Evolutionary conservation across 2,888 invertebrate genomes (phyloP).

Genomic region (Pristionchus maxplancki): DNA sequence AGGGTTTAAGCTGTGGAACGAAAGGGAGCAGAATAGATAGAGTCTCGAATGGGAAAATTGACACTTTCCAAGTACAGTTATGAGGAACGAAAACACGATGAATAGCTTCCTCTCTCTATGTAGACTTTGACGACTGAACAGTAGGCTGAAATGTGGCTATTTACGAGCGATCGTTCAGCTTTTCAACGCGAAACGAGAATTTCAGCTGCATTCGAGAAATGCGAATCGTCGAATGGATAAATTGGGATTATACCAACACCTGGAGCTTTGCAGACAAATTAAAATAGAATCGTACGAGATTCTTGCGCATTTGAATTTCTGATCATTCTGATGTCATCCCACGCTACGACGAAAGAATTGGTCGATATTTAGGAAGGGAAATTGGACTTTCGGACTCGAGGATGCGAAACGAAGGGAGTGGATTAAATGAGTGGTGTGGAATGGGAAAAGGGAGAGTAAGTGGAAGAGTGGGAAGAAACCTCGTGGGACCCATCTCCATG

Average conservation of each 20-base stretch:
- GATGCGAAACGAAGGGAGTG: background rate
- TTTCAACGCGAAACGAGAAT: background rate
- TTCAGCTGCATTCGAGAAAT: constrained; percentile 26
- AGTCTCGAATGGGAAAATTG: background rate
- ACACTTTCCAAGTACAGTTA: constrained; percentile 4
- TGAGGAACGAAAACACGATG: background rate
- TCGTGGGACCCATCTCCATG: constrained; percentile 24
- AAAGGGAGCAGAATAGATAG: background rate
- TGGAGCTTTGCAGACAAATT: background rate
- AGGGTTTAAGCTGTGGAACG: background rate
- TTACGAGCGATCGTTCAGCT: background rate
- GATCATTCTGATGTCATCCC: background rate
- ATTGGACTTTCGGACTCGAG: constrained; percentile 23
- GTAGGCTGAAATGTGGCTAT: background rate
- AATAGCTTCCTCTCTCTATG: background rate
- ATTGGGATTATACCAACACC: background rate
- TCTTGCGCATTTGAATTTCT: background rate
- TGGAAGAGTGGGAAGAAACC: background rate
- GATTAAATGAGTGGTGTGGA: constrained; percentile 20
- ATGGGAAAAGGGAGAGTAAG: constrained; percentile 6
- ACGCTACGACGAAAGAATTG: background rate
- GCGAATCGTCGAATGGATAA: background rate
- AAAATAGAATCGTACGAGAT: background rate
- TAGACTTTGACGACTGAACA: background rate
- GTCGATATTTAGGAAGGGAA: background rate